Percentiles rank a stretch among this genome's conserved stretches.
phyloP scores from a whole-genome alignment of 2,888 invertebrate species.

The Dexiosoma caninum region DNA sequence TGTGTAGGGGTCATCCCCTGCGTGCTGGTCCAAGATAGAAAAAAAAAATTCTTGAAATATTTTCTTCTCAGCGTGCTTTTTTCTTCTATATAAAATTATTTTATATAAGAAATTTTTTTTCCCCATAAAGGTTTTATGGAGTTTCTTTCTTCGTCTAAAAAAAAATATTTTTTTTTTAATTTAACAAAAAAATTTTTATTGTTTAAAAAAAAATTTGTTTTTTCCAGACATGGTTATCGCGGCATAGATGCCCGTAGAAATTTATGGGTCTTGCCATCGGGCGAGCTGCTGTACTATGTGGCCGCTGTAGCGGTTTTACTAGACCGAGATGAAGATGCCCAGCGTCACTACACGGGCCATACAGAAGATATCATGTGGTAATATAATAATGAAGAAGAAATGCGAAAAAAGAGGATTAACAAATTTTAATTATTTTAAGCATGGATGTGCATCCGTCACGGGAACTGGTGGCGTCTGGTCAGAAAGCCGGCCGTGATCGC shows the following conservation, averaged over 20 bases:
- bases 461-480: slow-evolving; percentile 93
- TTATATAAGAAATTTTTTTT: no score
- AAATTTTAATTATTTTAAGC: slow-evolving; percentile 77
- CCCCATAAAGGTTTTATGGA: no score
- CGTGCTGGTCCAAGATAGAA: no score
- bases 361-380: slow-evolving; percentile 96
- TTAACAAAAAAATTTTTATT: no score
- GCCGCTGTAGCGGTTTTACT: slow-evolving; percentile 93
- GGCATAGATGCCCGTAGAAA: slow-evolving; percentile 93
- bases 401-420: not conserved
- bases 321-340: slow-evolving; percentile 90
- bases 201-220: no score
- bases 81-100: no score
- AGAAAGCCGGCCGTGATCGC: slow-evolving; percentile 88
- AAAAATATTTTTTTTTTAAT: no score
- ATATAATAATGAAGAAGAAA: slow-evolving; percentile 57
- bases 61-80: no score
- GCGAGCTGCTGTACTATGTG: slow-evolving; percentile 95
- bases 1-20: no score
- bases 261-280: slow-evolving; percentile 94
- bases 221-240: slow-evolving; percentile 90
- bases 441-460: slow-evolving; percentile 93
- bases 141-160: no score
- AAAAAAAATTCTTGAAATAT: no score
- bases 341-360: slow-evolving; percentile 93